These are phyloP conservation scores for Craterocephalus amniculus DNA, from an alignment of 2,797 vertebrate species.

Conservation along the genomic window DNA sequence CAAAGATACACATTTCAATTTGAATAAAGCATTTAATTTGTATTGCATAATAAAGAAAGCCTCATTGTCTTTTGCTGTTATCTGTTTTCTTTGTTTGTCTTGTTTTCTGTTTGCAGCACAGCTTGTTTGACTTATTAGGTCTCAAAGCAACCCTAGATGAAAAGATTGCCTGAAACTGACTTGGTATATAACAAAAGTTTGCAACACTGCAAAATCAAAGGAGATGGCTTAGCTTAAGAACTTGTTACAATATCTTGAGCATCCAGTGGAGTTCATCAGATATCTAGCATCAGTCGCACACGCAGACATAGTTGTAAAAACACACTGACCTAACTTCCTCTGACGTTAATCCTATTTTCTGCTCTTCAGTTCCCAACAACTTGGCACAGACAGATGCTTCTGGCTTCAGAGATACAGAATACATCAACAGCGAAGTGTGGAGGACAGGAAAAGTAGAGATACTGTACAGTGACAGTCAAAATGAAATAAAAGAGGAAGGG, in stretches of 20 bases:
- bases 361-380: background rate
- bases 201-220: background rate
- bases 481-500: background rate
- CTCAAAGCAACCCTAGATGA: background rate
- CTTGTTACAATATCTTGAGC: conserved; percentile 50
- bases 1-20: background rate
- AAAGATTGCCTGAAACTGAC: conserved; percentile 9
- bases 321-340: conserved; percentile 5
- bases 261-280: conserved; percentile 6
- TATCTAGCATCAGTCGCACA: conserved; percentile 19
- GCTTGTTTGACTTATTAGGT: background rate
- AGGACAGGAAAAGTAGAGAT: background rate
- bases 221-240: background rate
- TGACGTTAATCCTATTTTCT: conserved; percentile 24
- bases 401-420: conserved; percentile 1
- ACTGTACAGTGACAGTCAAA: background rate
- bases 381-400: background rate
- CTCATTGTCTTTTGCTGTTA: background rate
- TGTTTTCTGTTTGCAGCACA: background rate
- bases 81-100: background rate
- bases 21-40: background rate
- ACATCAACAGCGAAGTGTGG: background rate
- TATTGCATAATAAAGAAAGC: too few relatives aligned
- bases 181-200: conserved; percentile 4
- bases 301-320: background rate